These are phyloP conservation scores for Fistularia commersonii DNA, from an alignment of 2,797 vertebrate genomes.

Conservation along the genomic window DNA sequence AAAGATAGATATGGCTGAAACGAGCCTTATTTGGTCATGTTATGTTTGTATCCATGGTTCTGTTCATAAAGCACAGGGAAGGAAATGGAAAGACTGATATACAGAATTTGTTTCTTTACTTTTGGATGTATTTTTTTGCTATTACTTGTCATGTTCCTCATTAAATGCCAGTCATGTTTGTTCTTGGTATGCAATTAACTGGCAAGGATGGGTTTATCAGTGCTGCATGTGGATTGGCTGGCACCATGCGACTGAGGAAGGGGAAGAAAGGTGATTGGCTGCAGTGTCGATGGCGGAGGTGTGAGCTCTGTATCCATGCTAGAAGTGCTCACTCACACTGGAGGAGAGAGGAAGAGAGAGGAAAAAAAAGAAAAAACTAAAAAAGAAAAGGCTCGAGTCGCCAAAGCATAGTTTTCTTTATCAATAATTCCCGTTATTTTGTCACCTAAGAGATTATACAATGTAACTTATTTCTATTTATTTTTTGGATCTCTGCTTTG, in stretches of 20 bases:
- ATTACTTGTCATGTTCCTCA: conserved; percentile 47
- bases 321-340: conserved; percentile 58
- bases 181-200: conserved; percentile 69
- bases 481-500: no score
- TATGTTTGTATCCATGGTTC: no score
- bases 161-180: conserved; percentile 76
- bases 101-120: no score
- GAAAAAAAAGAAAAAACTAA: conserved; percentile 21
- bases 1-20: background rate
- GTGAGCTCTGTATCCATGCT: conserved; percentile 76
- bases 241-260: conserved; percentile 42
- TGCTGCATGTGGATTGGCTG: conserved; percentile 59
- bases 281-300: conserved; percentile 62
- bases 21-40: no score
- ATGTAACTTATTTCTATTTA: no score
- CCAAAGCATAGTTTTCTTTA: conserved; percentile 17
- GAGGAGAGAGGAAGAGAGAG: conserved; percentile 38
- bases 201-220: conserved; percentile 49
- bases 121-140: no score
- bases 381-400: conserved; percentile 14
- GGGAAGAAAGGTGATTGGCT: conserved; percentile 74
- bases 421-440: background rate
- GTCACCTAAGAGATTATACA: background rate
- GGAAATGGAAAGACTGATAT: no score
- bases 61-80: no score